Evolutionary conservation across 2,113 vertebrate species (phyloP).

Genomic region (Elgaria multicarinata): DNA sequence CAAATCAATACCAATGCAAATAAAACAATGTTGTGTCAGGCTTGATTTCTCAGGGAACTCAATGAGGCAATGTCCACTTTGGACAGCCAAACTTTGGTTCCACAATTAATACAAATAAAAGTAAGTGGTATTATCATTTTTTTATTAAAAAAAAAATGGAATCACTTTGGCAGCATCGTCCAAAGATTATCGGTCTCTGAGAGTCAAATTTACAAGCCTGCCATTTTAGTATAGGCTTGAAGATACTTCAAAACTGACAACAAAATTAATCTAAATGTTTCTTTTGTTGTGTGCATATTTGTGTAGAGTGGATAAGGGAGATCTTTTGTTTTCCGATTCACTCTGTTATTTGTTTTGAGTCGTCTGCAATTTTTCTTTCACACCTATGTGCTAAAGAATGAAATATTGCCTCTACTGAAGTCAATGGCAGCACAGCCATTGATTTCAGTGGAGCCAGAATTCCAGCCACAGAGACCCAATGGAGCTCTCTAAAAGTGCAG

Average conservation of each 20-base stretch:
- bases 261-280: slow-evolving; percentile 48
- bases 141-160: too few relatives aligned
- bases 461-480: slow-evolving; percentile 12
- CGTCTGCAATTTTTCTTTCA: slow-evolving; percentile 17
- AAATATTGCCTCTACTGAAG: neutral
- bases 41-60: slow-evolving; percentile 58
- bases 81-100: slow-evolving; percentile 57
- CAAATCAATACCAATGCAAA: slow-evolving; percentile 60
- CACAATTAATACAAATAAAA: slow-evolving; percentile 60
- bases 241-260: slow-evolving; percentile 48
- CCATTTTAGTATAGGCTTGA: slow-evolving; percentile 55
- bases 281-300: slow-evolving; percentile 29
- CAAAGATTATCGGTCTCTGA: slow-evolving; percentile 4
- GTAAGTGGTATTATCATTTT: slow-evolving; percentile 31
- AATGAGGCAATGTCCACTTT: slow-evolving; percentile 50
- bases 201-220: slow-evolving; percentile 50
- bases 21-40: slow-evolving; percentile 55
- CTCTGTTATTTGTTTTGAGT: slow-evolving; percentile 49
- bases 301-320: neutral
- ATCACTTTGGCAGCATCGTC: slow-evolving; percentile 47
- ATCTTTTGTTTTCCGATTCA: neutral
- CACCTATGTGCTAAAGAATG: slow-evolving; percentile 11
- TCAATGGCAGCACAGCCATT: slow-evolving; percentile 1
- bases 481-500: neutral
- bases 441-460: slow-evolving; percentile 30